A percentile compares a stretch with the other conserved stretches of the same genome.
phyloP scores from a whole-genome alignment of 2,888 invertebrate species.

The Petrophora chlorosata region DNA sequence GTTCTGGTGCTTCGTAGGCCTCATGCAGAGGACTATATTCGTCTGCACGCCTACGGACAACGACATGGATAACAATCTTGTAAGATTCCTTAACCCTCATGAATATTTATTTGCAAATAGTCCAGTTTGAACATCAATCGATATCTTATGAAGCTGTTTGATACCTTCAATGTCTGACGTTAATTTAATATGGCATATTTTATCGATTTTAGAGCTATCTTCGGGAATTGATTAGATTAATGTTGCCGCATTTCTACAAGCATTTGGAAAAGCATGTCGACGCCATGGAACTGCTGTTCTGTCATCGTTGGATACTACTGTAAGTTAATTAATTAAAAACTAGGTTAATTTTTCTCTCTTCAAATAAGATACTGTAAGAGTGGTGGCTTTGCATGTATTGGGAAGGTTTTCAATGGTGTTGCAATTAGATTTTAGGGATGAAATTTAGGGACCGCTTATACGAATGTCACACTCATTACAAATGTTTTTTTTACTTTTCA shows the following conservation, averaged over 20 bases:
- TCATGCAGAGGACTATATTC: conserved; percentile 97
- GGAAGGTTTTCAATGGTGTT: no score
- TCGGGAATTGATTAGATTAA: conserved; percentile 93
- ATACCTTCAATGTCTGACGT: neutral
- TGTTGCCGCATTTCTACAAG: conserved; percentile 95
- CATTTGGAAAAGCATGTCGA: conserved; percentile 93
- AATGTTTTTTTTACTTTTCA: conserved; percentile 61
- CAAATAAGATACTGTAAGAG: neutral
- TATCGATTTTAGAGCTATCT: conserved; percentile 86
- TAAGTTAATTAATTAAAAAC: conserved; percentile 84
- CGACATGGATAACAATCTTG: conserved; percentile 96
- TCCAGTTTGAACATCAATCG: conserved; percentile 14
- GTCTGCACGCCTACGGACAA: conserved; percentile 97
- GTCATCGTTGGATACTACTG: conserved; percentile 97
- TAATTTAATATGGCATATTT: conserved; percentile 12
- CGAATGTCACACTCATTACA: neutral
- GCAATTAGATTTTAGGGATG: no score
- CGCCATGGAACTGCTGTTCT: conserved; percentile 95
- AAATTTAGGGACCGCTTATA: no score
- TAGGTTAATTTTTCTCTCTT: no score
- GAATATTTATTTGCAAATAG: conserved; percentile 10
- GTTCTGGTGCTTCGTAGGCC: conserved; percentile 98
- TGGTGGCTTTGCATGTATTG: no score
- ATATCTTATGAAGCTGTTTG: conserved; percentile 2
- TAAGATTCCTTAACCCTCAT: conserved; percentile 53